Conservation (phyloP, 2,797 vertebrate species). For the Spinibarbus caldwelli region DNA sequence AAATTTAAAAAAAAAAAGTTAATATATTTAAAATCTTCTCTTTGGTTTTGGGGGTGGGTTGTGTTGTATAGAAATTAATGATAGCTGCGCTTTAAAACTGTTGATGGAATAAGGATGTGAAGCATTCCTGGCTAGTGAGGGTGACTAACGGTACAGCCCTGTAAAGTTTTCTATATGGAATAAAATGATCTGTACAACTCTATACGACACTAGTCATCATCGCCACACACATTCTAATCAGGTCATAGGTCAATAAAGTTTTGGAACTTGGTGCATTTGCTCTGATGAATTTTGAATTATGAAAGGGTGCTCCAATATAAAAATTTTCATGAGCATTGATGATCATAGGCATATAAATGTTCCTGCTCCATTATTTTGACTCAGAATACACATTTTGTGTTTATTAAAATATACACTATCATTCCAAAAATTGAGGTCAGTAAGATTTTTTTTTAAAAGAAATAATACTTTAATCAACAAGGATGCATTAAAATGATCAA, state of each 20-base stretch:
- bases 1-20: constrained; percentile 88
- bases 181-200: constrained; percentile 95
- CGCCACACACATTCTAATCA: constrained; percentile 80
- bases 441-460: no score
- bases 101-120: constrained; percentile 86
- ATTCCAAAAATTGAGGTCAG: no score
- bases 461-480: no score
- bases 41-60: constrained; percentile 80
- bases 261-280: constrained; percentile 96
- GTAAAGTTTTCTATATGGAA: constrained; percentile 99
- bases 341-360: no score
- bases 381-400: no score
- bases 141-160: constrained; percentile 99
- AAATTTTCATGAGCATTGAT: no score
- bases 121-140: constrained; percentile 96
- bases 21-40: constrained; percentile 88
- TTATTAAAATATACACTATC: no score
- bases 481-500: no score
- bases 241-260: constrained; percentile 99
- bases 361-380: no score
- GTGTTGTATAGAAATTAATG: constrained; percentile 88
- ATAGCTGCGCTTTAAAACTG: constrained; percentile 87
- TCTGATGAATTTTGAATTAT: constrained; percentile 51
- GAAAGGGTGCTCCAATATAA: neutral
- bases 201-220: constrained; percentile 94